Conservation (phyloP, 2,888 invertebrate species). For the Machimus rusticus region DNA sequence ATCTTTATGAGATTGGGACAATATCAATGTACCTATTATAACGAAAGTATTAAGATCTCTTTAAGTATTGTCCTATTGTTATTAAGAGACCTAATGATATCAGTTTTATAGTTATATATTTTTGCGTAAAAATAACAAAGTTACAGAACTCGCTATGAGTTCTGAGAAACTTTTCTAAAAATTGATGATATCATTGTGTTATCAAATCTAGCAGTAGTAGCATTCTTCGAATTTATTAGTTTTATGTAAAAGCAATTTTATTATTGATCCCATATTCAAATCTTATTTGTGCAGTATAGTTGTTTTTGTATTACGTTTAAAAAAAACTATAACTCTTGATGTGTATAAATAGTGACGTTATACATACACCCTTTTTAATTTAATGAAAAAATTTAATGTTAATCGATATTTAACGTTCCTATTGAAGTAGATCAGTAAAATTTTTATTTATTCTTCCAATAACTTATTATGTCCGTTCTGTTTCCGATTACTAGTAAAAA, state of each 20-base stretch:
- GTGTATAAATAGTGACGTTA: background rate
- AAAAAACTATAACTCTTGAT: background rate
- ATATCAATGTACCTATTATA: background rate
- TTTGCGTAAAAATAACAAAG: background rate
- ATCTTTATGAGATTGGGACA: background rate
- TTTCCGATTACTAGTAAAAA: background rate
- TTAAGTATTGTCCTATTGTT: background rate
- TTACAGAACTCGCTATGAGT: background rate
- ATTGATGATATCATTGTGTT: background rate
- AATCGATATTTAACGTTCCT: background rate
- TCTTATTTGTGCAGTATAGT: background rate
- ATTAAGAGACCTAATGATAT: background rate
- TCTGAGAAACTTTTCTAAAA: background rate
- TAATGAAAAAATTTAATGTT: background rate
- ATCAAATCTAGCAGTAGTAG: background rate
- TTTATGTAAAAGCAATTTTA: background rate
- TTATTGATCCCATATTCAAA: background rate
- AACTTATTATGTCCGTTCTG: background rate
- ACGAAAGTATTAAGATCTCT: background rate
- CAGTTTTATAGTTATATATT: background rate
- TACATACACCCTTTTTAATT: background rate
- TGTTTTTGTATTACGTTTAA: background rate
- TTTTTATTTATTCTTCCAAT: background rate
- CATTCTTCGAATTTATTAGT: background rate
- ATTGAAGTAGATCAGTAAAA: background rate